phyloP scores from a whole-genome alignment of 2,113 vertebrate species.

The Sarotherodon lohbergeri region DNA sequence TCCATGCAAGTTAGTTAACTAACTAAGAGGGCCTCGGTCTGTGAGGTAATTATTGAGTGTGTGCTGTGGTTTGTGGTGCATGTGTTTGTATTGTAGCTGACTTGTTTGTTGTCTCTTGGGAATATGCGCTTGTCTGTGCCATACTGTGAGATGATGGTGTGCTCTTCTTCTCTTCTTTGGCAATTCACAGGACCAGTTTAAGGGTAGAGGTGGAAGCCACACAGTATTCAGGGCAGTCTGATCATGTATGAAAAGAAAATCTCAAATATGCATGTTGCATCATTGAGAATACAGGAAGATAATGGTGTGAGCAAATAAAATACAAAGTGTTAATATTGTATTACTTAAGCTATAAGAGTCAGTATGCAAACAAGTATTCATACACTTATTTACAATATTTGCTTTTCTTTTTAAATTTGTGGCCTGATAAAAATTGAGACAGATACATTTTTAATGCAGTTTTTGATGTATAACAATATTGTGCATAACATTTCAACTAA shows the following conservation, averaged over 20 bases:
- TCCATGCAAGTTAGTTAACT: not conserved
- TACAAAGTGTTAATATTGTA: not conserved
- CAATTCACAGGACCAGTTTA: not conserved
- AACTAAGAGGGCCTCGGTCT: not conserved
- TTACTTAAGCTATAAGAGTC: not conserved
- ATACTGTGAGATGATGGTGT: not conserved
- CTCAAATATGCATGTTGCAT: not conserved
- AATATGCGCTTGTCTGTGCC: not conserved
- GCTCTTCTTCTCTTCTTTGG: not conserved
- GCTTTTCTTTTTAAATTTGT: not conserved
- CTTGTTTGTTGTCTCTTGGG: constrained; percentile 22
- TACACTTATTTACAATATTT: not conserved
- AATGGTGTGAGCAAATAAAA: not conserved
- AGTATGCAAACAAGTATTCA: not conserved
- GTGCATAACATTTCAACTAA: not conserved
- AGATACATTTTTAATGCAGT: not conserved
- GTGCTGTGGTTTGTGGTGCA: constrained; percentile 37
- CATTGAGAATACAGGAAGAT: not conserved
- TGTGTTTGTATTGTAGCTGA: constrained; percentile 2
- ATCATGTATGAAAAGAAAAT: rapidly evolving
- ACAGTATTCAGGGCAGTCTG: not conserved
- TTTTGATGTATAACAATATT: not conserved
- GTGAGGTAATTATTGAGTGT: not conserved
- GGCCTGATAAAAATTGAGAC: not conserved
- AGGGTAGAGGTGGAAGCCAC: not conserved